Conservation (phyloP, 2,113 vertebrate genomes). For the Apteryx owenii region DNA sequence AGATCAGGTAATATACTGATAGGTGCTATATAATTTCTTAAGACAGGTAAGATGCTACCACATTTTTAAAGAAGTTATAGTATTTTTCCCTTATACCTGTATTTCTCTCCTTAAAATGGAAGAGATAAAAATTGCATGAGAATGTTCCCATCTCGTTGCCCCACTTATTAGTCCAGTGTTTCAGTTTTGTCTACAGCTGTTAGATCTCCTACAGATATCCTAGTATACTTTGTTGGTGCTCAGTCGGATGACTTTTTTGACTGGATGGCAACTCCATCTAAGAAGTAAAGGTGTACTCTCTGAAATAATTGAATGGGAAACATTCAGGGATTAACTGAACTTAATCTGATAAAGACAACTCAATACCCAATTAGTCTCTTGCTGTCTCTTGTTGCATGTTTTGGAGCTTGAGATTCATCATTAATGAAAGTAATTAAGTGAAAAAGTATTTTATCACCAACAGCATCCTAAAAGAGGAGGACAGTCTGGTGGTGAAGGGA, state of each 20-base stretch:
- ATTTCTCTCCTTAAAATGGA: background rate
- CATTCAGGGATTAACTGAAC: background rate
- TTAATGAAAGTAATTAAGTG: conserved; percentile 59
- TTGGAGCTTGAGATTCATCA: conserved; percentile 13
- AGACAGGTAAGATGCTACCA: background rate
- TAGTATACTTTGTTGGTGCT: background rate
- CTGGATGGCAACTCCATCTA: background rate
- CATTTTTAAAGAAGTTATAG: background rate
- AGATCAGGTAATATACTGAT: background rate
- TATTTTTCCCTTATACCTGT: background rate
- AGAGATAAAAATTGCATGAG: background rate
- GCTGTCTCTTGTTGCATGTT: conserved; percentile 5
- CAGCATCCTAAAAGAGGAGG: background rate
- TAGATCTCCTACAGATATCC: background rate
- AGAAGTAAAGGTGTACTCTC: background rate
- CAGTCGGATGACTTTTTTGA: background rate
- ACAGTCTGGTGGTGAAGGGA: background rate
- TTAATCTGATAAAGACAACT: conserved; percentile 23
- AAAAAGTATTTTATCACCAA: conserved; percentile 29
- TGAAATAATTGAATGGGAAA: background rate
- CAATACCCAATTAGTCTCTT: conserved; percentile 34
- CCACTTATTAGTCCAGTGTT: background rate
- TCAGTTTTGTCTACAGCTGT: background rate
- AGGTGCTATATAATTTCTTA: background rate
- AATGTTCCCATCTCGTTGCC: background rate